Evolutionary conservation across 1,140 invertebrate genomes (phyloP).

Genomic region (Rhopalosiphum maidis): DNA sequence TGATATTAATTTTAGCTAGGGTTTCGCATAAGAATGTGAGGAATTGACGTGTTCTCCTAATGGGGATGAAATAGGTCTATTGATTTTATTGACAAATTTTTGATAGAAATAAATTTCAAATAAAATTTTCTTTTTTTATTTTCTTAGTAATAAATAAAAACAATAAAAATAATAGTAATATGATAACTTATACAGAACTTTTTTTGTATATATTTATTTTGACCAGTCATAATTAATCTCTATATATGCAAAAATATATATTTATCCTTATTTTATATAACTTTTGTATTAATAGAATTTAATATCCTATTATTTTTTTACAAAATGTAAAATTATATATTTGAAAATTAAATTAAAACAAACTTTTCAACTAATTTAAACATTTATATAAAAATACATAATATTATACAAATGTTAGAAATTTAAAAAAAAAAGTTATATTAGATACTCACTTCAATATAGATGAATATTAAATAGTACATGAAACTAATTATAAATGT

Average conservation of each 20-base stretch:
- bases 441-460: no score
- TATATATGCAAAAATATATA: not conserved
- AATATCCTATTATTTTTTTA: not conserved
- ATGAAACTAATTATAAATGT: not conserved
- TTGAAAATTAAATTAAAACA: no score
- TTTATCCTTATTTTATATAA: not conserved
- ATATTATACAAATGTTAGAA: not conserved
- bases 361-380: no score
- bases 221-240: no score
- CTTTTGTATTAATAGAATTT: not conserved
- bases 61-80: no score
- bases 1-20: no score
- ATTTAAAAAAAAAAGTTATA: not conserved
- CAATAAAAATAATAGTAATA: not conserved
- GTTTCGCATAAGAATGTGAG: no score
- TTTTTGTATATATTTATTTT: not conserved
- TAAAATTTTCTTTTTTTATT: not conserved
- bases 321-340: not conserved
- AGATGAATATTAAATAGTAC: not conserved
- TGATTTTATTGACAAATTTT: no score
- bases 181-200: not conserved
- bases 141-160: not conserved
- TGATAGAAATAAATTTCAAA: no score
- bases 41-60: no score
- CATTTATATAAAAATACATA: not conserved